phyloP scores from a whole-genome alignment of 2,113 vertebrate species.

The Corapipo altera region DNA sequence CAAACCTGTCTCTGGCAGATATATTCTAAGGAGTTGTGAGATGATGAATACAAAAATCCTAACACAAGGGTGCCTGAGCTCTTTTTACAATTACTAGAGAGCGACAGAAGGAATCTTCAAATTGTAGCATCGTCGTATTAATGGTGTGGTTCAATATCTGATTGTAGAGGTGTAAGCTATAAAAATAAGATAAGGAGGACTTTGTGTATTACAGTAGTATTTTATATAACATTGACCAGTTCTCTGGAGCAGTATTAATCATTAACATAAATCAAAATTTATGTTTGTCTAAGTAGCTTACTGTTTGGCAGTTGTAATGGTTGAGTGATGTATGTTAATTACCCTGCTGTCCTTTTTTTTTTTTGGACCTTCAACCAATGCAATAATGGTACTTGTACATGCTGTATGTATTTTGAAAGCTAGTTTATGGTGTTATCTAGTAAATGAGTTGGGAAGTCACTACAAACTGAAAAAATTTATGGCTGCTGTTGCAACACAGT shows the following conservation, averaged over 20 bases:
- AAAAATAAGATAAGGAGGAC: background rate
- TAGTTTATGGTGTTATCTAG: background rate
- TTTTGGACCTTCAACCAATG: background rate
- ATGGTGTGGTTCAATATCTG: background rate
- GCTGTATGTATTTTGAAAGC: background rate
- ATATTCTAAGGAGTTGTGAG: background rate
- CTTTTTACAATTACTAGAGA: background rate
- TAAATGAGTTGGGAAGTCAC: background rate
- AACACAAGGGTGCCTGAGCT: background rate
- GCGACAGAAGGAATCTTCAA: background rate
- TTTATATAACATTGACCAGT: background rate
- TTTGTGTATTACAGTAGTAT: background rate
- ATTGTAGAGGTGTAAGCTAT: background rate
- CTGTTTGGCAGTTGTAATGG: background rate
- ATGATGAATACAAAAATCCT: background rate
- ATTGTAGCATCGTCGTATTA: accelerated
- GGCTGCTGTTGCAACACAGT: background rate
- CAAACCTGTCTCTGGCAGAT: background rate
- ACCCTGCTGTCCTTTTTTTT: background rate
- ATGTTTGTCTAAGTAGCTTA: background rate
- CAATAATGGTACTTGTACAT: background rate
- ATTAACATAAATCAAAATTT: background rate
- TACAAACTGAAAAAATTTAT: background rate
- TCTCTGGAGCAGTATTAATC: background rate
- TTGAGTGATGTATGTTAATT: background rate